Conservation (phyloP, 2,113 vertebrate genomes). For the Atlantisia rogersi region DNA sequence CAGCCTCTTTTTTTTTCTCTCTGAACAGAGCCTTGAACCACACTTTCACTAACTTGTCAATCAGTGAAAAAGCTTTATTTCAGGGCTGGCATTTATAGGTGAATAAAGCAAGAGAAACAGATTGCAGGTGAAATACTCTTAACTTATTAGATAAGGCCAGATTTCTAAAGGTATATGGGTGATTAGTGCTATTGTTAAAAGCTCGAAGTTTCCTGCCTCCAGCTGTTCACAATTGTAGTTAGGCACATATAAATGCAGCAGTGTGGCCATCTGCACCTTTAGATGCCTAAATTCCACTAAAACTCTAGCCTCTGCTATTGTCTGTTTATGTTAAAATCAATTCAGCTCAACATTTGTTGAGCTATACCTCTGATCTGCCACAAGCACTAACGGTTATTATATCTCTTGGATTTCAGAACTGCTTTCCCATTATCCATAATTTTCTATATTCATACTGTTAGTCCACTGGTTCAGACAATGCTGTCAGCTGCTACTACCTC, state of each 20-base stretch:
- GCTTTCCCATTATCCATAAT: constrained; percentile 66
- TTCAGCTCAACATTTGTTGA: constrained; percentile 47
- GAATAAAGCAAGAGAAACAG: background rate
- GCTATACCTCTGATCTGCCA: constrained; percentile 35
- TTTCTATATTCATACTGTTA: constrained; percentile 52
- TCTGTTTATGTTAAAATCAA: constrained; percentile 65
- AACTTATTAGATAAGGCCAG: background rate
- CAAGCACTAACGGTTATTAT: constrained; percentile 21
- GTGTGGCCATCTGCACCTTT: background rate
- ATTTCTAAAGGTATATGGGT: constrained; percentile 10
- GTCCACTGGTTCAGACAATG: constrained; percentile 30
- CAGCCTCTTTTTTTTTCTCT: background rate
- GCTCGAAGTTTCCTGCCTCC: constrained; percentile 6
- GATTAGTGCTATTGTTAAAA: constrained; percentile 6
- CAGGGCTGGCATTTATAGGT: background rate
- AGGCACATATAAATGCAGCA: background rate
- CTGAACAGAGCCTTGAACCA: background rate
- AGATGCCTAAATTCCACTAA: constrained; percentile 12
- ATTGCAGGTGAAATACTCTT: background rate
- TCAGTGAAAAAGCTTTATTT: background rate
- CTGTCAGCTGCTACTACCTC: background rate
- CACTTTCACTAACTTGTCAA: background rate
- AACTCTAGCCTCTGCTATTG: background rate
- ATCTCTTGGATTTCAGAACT: constrained; percentile 48
- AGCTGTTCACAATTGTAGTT: background rate